Percentiles rank a stretch among this genome's conserved stretches.
Evolutionary conservation across 2,797 vertebrate genomes (phyloP).

Genomic region (Rhinichthys osculus): DNA sequence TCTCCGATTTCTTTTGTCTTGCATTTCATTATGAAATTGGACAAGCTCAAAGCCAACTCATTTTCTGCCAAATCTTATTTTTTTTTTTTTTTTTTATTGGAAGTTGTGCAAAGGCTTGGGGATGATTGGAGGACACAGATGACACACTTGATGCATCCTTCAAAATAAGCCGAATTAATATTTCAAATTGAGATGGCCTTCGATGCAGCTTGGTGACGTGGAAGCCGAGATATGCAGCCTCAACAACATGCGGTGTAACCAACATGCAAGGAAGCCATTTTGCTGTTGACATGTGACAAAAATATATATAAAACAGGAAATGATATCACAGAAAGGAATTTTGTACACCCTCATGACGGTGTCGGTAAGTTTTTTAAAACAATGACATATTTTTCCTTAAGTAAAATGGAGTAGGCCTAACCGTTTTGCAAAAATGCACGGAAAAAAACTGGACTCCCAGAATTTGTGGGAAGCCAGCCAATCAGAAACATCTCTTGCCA

Average conservation of each 20-base stretch:
- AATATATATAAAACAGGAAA: background rate
- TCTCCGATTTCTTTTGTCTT: background rate
- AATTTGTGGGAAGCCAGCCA: background rate
- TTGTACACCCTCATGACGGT: background rate
- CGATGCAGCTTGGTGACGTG: background rate
- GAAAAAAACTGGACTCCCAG: no score
- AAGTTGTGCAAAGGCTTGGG: background rate
- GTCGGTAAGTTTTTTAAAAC: background rate
- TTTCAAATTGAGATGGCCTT: background rate
- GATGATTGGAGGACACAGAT: background rate
- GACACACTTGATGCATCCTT: background rate
- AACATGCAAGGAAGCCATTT: slow-evolving; percentile 7
- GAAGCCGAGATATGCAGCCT: background rate
- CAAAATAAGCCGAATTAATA: background rate
- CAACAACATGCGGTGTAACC: background rate
- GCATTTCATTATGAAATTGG: background rate
- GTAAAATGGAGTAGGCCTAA: background rate
- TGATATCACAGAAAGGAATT: background rate
- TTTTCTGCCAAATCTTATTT: background rate
- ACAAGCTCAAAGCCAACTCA: background rate
- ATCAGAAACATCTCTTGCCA: background rate
- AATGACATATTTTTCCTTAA: no score
- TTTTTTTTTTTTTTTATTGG: rapidly evolving
- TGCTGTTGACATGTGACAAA: background rate
- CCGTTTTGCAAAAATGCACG: background rate